Conservation (phyloP, 2,797 vertebrate genomes). For the Coilia nasus region DNA sequence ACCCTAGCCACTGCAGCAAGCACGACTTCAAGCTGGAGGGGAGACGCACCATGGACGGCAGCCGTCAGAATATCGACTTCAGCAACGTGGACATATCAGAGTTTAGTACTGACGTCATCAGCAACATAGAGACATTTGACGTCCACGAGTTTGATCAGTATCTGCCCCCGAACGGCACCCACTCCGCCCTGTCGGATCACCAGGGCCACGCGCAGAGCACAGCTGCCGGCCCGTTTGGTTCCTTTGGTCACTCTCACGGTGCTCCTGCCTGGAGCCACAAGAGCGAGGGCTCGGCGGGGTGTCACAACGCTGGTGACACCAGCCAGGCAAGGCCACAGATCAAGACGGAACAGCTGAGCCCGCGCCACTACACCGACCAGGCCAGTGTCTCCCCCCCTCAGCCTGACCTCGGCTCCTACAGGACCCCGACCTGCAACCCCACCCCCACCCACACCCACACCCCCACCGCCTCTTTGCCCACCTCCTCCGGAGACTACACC, state of each 20-base stretch:
- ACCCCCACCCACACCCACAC: constrained; percentile 68
- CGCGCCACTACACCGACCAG: constrained; percentile 77
- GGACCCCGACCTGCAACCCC: constrained; percentile 61
- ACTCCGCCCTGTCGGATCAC: constrained; percentile 51
- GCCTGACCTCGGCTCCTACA: constrained; percentile 71
- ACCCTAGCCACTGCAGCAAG: constrained; percentile 75
- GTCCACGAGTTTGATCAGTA: constrained; percentile 92
- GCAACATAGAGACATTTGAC: constrained; percentile 87
- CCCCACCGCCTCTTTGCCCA: constrained; percentile 67
- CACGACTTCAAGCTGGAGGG: constrained; percentile 82
- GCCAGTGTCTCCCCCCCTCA: constrained; percentile 69
- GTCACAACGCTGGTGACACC: constrained; percentile 56
- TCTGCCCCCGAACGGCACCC: constrained; percentile 76
- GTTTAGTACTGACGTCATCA: constrained; percentile 89
- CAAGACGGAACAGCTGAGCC: constrained; percentile 90
- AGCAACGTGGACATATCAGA: constrained; percentile 91
- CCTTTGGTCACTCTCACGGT: constrained; percentile 52
- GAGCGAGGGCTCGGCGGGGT: constrained; percentile 46
- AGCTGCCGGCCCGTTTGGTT: constrained; percentile 66
- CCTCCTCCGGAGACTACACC: constrained; percentile 82
- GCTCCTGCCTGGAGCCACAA: constrained; percentile 78
- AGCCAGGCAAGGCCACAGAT: constrained; percentile 78
- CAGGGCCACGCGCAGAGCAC: constrained; percentile 67
- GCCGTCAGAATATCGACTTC: constrained; percentile 93
- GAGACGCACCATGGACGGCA: constrained; percentile 72